Conservation (phyloP, 1,140 invertebrate species). For the Hylaeus volcanicus region DNA sequence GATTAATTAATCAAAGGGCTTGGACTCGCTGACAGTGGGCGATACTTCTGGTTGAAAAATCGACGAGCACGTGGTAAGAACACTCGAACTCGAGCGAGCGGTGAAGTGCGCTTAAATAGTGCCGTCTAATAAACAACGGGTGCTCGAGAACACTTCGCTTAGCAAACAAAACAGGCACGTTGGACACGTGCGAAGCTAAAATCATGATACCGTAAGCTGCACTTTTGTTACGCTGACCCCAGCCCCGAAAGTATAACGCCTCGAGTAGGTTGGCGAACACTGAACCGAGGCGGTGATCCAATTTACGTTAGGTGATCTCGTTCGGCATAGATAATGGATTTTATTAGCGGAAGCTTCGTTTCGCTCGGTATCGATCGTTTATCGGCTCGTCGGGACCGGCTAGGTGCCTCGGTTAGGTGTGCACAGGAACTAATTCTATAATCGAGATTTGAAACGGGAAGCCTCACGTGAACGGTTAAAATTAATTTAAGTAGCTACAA, state of each 20-base stretch:
- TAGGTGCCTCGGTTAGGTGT: background rate
- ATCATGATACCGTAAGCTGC: conserved; percentile 77
- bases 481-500: too few relatives aligned
- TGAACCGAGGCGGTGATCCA: conserved; percentile 31
- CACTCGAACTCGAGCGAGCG: conserved; percentile 46
- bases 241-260: conserved; percentile 24
- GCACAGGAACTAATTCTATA: conserved; percentile 11
- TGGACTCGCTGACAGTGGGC: conserved; percentile 23
- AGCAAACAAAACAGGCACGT: conserved; percentile 72
- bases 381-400: background rate
- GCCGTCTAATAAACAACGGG: conserved; percentile 69
- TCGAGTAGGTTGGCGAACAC: conserved; percentile 59
- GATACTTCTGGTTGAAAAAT: conserved; percentile 52
- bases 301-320: conserved; percentile 38
- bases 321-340: conserved; percentile 38
- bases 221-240: conserved; percentile 69
- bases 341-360: conserved; percentile 32
- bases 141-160: conserved; percentile 58
- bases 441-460: background rate
- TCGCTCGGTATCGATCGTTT: conserved; percentile 31
- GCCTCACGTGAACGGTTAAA: too few relatives aligned
- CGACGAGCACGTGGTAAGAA: conserved; percentile 33
- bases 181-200: conserved; percentile 78
- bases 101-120: conserved; percentile 61
- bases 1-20: conserved; percentile 61